Evolutionary conservation across 2,888 invertebrate species (phyloP).

Genomic region (Phasia obesa): DNA sequence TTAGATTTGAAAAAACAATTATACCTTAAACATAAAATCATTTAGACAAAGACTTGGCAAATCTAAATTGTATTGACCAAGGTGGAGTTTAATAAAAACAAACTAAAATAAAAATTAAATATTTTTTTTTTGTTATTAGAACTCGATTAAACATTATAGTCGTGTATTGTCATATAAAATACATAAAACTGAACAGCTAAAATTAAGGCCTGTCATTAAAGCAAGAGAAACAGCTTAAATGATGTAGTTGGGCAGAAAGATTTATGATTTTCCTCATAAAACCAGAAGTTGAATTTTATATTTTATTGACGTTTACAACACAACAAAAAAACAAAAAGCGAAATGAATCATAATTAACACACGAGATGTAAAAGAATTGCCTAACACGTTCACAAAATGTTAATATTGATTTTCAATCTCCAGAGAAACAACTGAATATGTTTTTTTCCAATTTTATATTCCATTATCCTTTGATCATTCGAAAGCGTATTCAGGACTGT

Average conservation of each 20-base stretch:
- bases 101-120: constrained; percentile 33
- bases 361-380: constrained; percentile 16
- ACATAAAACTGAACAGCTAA: constrained; percentile 10
- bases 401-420: too few species aligned
- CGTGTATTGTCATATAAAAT: not conserved
- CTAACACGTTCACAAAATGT: too few species aligned
- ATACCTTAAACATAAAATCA: constrained; percentile 16
- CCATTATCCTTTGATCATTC: too few species aligned
- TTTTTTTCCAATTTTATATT: too few species aligned
- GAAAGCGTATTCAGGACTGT: too few species aligned
- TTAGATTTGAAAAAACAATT: constrained; percentile 32
- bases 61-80: constrained; percentile 68
- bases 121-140: constrained; percentile 13
- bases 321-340: constrained; percentile 3
- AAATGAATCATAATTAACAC: constrained; percentile 43
- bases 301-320: constrained; percentile 43
- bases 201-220: constrained; percentile 48
- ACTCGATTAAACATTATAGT: constrained; percentile 38
- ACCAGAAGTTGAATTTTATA: constrained; percentile 26
- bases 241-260: constrained; percentile 18
- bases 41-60: constrained; percentile 47
- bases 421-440: too few species aligned
- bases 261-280: constrained; percentile 49
- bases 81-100: constrained; percentile 63
- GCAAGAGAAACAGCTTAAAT: not conserved